A percentile compares a stretch with the other conserved stretches of the same genome.
phyloP scores from a whole-genome alignment of 2,888 invertebrate species.

The Parnassius smintheus region DNA sequence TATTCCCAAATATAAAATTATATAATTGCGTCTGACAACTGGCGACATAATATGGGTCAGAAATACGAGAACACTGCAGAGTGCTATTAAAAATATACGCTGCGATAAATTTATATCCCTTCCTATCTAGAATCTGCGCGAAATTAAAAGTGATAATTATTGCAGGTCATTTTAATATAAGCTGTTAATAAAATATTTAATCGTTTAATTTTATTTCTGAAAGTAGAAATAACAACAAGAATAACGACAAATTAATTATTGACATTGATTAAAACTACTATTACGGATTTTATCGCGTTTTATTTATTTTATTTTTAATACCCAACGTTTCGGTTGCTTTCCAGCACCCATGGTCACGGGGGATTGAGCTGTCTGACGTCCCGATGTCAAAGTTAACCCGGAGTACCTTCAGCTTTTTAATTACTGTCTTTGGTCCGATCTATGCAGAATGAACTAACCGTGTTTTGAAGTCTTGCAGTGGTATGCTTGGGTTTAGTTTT shows the following conservation, averaged over 20 bases:
- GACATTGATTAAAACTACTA: too few relatives aligned
- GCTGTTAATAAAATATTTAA: neutral
- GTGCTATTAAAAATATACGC: constrained; percentile 47
- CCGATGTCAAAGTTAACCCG: too few relatives aligned
- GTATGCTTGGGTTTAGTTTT: too few relatives aligned
- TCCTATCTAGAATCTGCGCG: neutral
- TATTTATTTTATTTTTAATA: too few relatives aligned
- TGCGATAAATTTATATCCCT: constrained; percentile 32
- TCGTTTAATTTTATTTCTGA: neutral
- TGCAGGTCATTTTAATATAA: neutral
- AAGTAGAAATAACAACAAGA: neutral
- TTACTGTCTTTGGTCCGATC: too few relatives aligned
- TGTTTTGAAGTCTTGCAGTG: too few relatives aligned
- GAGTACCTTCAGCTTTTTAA: too few relatives aligned
- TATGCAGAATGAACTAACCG: too few relatives aligned
- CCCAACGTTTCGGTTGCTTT: too few relatives aligned
- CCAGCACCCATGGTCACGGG: too few relatives aligned
- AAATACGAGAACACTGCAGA: neutral
- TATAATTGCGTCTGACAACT: neutral
- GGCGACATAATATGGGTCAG: neutral
- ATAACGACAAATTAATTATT: neutral
- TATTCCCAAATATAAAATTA: neutral
- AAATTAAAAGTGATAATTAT: constrained; percentile 8
- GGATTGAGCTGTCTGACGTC: too few relatives aligned
- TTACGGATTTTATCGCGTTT: too few relatives aligned